Evolutionary conservation across 2,888 invertebrate species (phyloP).

Genomic region (Diarsia brunnea): DNA sequence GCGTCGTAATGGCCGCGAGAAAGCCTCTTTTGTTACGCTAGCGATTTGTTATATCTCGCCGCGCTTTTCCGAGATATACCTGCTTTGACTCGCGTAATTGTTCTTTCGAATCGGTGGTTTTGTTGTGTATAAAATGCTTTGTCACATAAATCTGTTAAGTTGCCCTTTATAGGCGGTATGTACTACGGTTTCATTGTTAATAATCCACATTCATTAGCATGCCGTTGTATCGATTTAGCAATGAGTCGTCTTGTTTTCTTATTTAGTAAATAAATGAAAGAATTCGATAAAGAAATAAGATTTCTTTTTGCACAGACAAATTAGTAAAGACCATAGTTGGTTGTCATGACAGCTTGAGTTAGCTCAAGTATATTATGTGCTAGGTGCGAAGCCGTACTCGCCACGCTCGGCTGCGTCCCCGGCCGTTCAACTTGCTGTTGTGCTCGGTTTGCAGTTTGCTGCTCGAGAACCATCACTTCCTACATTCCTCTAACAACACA

Average conservation of each 20-base stretch:
- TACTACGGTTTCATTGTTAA: slow-evolving; percentile 81
- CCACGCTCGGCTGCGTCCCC: slow-evolving; percentile 83
- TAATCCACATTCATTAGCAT: slow-evolving; percentile 82
- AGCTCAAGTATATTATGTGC: slow-evolving; percentile 59
- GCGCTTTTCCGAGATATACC: slow-evolving; percentile 87
- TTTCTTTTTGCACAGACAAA: slow-evolving; percentile 17
- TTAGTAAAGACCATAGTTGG: slow-evolving; percentile 16
- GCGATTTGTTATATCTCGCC: slow-evolving; percentile 89
- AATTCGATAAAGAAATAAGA: not conserved
- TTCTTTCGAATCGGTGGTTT: slow-evolving; percentile 88
- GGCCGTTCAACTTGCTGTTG: slow-evolving; percentile 87
- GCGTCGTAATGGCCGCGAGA: slow-evolving; percentile 88
- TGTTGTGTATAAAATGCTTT: slow-evolving; percentile 89
- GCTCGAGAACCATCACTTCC: slow-evolving; percentile 85
- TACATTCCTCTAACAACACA: slow-evolving; percentile 76
- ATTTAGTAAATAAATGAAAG: slow-evolving; percentile 5
- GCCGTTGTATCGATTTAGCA: slow-evolving; percentile 60
- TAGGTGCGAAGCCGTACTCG: slow-evolving; percentile 81
- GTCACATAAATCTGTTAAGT: slow-evolving; percentile 88
- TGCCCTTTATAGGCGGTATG: slow-evolving; percentile 77
- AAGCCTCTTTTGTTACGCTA: slow-evolving; percentile 89
- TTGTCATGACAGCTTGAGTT: slow-evolving; percentile 47
- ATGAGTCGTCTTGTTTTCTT: slow-evolving; percentile 53
- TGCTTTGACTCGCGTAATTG: slow-evolving; percentile 89
- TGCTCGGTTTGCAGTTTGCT: slow-evolving; percentile 82